Evolutionary conservation across 1,140 invertebrate species (phyloP), one percentile per base, ranked within the genome.

Genomic region (Agraylea sexmaculata): DNA sequence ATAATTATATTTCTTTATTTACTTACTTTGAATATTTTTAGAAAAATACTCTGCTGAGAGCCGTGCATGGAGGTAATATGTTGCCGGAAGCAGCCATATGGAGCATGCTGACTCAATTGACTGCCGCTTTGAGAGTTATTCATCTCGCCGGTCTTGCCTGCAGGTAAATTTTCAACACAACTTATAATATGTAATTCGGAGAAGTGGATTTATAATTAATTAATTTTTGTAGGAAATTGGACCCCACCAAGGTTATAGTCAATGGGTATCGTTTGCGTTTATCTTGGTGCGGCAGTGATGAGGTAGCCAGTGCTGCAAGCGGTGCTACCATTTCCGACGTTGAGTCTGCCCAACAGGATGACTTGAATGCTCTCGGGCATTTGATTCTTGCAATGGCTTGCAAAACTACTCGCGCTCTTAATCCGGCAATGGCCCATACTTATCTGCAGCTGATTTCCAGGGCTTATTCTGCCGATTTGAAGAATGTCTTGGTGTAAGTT

Each of bases 21-120:
- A 16, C 22, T 30, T 18, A 11, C 37, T 40, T 36, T 28, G 18
- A 6, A 40, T 49, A 12, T 37, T 31, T 34, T 18, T 42, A 83
- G 62, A 87, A 85, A 64, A 87, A 84, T 60, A 74, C 75, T 8
- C 70, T 82, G 47, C 60, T 83, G 4, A 61, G 64, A 11, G 61
- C 62, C 55, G 75, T 55, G 73, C 83, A 62, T 64, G 79, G 60
- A 66, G 83, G 64, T 62, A 70, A 69, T 55, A 71, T 66, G 63
- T 67, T 97, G 38, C 83, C 91, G 0, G 94, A 97, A 59, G 79
- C 78, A 41, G 74, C 88, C 27, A 81, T 98, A 43, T 98, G 94
- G 93, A 86, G 83, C 45, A 91, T 95, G 46, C 80, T 97, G 17
- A 89, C 97, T 51, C 93, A 98, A 65, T 67, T 98, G 31, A 94